These are phyloP conservation scores for Drosophila tripunctata DNA, from an alignment of 2,888 invertebrate species.

Conservation along the genomic window DNA sequence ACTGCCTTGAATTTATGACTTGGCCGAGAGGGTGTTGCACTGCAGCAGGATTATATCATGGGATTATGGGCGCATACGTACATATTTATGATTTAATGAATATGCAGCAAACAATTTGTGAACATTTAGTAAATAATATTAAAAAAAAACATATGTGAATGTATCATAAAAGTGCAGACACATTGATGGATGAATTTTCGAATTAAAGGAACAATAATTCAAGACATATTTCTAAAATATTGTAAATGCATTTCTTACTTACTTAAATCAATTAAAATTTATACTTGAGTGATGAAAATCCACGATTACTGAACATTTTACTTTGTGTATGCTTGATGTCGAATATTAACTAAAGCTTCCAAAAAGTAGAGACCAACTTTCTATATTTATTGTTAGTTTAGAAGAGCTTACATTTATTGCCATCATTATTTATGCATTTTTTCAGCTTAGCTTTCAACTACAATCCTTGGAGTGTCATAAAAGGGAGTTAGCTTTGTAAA, in stretches of 20 bases:
- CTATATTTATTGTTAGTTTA: background rate
- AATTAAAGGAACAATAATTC: too few species aligned
- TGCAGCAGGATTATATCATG: conserved; percentile 48
- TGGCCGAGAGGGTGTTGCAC: conserved; percentile 45
- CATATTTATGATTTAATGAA: conserved; percentile 37
- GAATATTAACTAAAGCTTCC: background rate
- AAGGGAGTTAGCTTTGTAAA: conserved; percentile 20
- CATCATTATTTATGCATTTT: conserved; percentile 1
- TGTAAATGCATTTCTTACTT: too few species aligned
- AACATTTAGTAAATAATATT: conserved; percentile 8
- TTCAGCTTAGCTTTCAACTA: conserved; percentile 6
- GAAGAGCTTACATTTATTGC: conserved; percentile 11
- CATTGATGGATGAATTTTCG: too few species aligned
- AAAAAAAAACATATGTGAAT: background rate
- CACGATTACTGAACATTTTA: too few species aligned
- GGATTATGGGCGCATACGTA: conserved; percentile 36
- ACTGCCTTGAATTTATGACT: conserved; percentile 59
- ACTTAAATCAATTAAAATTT: too few species aligned
- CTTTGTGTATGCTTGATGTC: too few species aligned
- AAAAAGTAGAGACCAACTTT: background rate
- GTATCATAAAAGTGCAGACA: too few species aligned
- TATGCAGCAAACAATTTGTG: conserved; percentile 21
- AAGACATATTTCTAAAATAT: background rate
- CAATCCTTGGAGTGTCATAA: conserved; percentile 51
- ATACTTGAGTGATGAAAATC: too few species aligned